Conservation (phyloP, 2,113 vertebrate genomes). For the Odocoileus virginianus region DNA sequence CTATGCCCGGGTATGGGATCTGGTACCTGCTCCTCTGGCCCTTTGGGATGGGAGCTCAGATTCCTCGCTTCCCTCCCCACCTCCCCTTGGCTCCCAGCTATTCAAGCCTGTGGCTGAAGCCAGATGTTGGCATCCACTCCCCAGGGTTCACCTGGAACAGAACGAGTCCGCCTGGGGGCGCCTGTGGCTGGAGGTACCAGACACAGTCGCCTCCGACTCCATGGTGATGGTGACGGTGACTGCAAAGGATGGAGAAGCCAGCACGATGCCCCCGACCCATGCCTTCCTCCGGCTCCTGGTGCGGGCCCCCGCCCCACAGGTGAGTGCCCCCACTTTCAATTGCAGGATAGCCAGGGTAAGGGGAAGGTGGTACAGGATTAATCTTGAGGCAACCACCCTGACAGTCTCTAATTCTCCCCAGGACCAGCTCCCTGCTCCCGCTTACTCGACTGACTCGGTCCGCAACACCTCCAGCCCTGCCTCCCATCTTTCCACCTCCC, state of each 20-base stretch:
- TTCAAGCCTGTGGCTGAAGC: background rate
- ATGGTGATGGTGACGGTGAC: constrained; percentile 82
- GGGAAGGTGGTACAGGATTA: background rate
- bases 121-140: background rate
- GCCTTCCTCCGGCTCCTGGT: constrained; percentile 84
- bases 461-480: background rate
- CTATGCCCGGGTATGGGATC: fast-evolving
- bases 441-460: background rate
- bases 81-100: fast-evolving
- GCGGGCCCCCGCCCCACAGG: background rate
- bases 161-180: constrained; percentile 73
- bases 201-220: constrained; percentile 65
- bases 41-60: background rate
- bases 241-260: constrained; percentile 27
- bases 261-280: constrained; percentile 55
- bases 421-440: background rate
- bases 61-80: background rate
- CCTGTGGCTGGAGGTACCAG: constrained; percentile 80
- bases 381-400: background rate
- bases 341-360: too few relatives aligned
- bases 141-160: constrained; percentile 71
- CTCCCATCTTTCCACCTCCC: background rate
- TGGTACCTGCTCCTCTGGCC: background rate
- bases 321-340: background rate
- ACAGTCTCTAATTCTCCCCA: background rate